Base-by-base conservation (phyloP, 2,113 vertebrate genomes). In the Poeciliopsis prolifica region DNA sequence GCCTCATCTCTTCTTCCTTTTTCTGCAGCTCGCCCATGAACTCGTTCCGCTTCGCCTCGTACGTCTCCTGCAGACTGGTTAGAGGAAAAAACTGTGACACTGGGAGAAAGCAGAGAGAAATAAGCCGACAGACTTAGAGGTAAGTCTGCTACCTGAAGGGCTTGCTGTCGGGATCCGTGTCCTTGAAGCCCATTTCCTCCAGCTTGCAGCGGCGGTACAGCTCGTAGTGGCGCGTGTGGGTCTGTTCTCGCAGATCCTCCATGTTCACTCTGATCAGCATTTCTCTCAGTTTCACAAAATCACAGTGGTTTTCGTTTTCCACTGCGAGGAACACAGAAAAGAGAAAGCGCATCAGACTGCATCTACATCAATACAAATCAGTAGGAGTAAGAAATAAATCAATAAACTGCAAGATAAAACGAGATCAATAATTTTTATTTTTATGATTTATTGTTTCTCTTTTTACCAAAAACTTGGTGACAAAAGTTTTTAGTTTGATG, bases 131-230 rank as follows among this genome's bases (percentile, higher is more conserved):
- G 58, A 1, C 61, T 15, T 33, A 37, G 68, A n/a, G 37, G 3
- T 17, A n/a, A 1, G 68, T 61, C 54, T 26, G 54, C 89, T 76
- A 99, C 98, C 98, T 99, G 93, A 99, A 99, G 42, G 98, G 98
- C 79, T 99, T 98, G 95, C 96, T 96, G 94, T 98, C 98, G 5
- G 97, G 98, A 82, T 99, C 98, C 0, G 97, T 99, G 92, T 99
- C 98, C 89, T 99, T 97, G 76, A 99, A 99, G 42, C 98, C 98
- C 98, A 99, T 99, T 94, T 99, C 98, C 83, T 99, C 98, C 88
- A 99, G 94, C 70, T 99, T 99, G 88, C 98, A 99, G 68, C 98
- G 95, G 63, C 98, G 95, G 83, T 99, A 99, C 24, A 99, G 95
- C 92, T 99, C 98, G 3, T 99, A 99, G 88, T 99, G 98, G 33